phyloP scores from a whole-genome alignment of 2,797 vertebrate species.

The Eptatretus atami region DNA sequence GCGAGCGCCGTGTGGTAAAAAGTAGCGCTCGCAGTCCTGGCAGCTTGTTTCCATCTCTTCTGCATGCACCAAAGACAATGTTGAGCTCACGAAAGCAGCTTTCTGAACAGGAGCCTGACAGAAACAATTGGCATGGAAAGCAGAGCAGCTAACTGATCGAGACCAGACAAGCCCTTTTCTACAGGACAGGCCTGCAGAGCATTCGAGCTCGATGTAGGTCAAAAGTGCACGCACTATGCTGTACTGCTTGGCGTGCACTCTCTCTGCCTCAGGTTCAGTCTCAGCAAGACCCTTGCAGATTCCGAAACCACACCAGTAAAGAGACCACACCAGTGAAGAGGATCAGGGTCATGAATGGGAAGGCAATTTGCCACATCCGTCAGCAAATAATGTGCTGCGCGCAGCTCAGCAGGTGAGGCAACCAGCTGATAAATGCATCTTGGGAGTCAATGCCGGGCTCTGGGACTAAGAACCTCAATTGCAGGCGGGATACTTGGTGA shows the following conservation, averaged over 20 bases:
- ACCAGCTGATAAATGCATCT: constrained; percentile 23
- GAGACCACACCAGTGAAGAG: constrained; percentile 39
- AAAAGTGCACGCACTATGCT: constrained; percentile 70
- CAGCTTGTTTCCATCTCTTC: constrained; percentile 28
- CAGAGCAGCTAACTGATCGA: constrained; percentile 24
- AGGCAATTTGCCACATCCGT: constrained; percentile 26
- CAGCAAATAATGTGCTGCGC: constrained; percentile 59
- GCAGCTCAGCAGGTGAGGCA: constrained; percentile 33
- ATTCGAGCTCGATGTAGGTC: constrained; percentile 65
- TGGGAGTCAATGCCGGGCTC: background rate
- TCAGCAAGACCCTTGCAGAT: constrained; percentile 37
- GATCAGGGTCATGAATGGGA: constrained; percentile 44
- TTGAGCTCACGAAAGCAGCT: no score
- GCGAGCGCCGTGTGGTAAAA: constrained; percentile 59
- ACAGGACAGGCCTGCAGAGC: constrained; percentile 56
- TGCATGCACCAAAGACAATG: no score
- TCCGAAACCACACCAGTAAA: constrained; percentile 49
- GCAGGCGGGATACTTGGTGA: no score
- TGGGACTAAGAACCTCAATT: no score
- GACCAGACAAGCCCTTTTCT: constrained; percentile 53
- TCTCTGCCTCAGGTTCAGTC: constrained; percentile 51
- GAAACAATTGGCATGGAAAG: constrained; percentile 16
- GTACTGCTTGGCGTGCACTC: constrained; percentile 57
- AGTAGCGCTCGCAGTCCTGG: constrained; percentile 84
- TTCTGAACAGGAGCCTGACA: no score